These are phyloP conservation scores for Cerastis leucographa DNA, from an alignment of 2,888 invertebrate species.

Conservation along the genomic window DNA sequence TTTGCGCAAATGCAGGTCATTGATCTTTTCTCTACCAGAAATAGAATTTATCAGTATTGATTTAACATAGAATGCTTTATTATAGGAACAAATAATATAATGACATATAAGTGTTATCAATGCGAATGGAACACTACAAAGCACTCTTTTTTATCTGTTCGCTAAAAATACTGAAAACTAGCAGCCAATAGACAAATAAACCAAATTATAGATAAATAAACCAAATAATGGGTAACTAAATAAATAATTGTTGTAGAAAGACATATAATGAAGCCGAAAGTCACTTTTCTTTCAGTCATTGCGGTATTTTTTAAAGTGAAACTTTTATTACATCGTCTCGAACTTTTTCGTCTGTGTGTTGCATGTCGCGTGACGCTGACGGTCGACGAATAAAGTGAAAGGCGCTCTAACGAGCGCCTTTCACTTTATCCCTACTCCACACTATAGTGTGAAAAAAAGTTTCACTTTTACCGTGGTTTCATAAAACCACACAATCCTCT, in stretches of 20 bases:
- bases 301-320: too few species aligned
- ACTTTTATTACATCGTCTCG: too few species aligned
- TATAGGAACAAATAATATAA: neutral
- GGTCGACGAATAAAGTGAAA: too few species aligned
- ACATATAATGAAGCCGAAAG: neutral
- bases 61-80: neutral
- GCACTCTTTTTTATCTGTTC: constrained; percentile 14
- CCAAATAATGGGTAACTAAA: neutral
- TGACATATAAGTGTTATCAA: constrained; percentile 6
- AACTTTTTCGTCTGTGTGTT: too few species aligned
- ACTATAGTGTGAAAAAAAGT: too few species aligned
- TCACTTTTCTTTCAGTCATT: neutral
- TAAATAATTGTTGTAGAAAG: neutral
- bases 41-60: neutral
- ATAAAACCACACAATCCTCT: too few species aligned
- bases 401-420: too few species aligned
- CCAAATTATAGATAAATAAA: neutral
- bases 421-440: too few species aligned
- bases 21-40: neutral
- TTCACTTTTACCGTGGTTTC: too few species aligned
- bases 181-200: neutral
- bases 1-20: neutral
- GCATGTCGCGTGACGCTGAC: too few species aligned
- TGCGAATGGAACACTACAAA: constrained; percentile 9
- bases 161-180: neutral